Conservation (phyloP, 2,888 invertebrate species). For the Venusia cambrica region DNA sequence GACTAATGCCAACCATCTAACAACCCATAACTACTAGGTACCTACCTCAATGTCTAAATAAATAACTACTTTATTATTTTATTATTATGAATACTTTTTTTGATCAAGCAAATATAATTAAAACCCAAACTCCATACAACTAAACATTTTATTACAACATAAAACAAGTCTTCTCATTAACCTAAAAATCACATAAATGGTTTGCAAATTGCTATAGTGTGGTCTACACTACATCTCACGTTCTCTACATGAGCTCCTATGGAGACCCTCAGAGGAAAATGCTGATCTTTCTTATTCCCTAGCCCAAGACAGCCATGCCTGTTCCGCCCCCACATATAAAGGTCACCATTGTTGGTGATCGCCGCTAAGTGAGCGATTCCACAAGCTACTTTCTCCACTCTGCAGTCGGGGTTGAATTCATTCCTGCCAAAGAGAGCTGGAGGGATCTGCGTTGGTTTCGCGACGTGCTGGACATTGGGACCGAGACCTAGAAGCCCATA, state of each 20-base stretch:
- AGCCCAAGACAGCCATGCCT: conserved; percentile 91
- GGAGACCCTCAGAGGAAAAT: conserved; percentile 91
- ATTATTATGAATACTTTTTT: too few relatives aligned
- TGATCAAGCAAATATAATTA: too few relatives aligned
- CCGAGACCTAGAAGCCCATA: conserved; percentile 95
- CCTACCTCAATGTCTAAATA: too few relatives aligned
- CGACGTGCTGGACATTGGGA: conserved; percentile 85
- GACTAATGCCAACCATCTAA: too few relatives aligned
- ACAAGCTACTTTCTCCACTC: conserved; percentile 84
- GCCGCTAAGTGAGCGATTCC: conserved; percentile 90
- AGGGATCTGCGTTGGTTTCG: conserved; percentile 87
- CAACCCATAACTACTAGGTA: too few relatives aligned
- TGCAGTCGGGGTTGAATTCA: conserved; percentile 87
- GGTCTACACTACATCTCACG: conserved; percentile 92
- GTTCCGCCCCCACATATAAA: conserved; percentile 97
- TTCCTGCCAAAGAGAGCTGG: conserved; percentile 91
- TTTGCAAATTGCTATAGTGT: conserved; percentile 88
- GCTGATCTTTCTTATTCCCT: conserved; percentile 89
- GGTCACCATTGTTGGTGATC: conserved; percentile 89
- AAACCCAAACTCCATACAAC: conserved; percentile 16
- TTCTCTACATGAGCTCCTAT: conserved; percentile 88
- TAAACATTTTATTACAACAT: conserved; percentile 30
- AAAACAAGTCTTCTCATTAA: conserved; percentile 37
- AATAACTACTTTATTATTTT: too few relatives aligned
- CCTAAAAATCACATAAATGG: conserved; percentile 70